Conservation (phyloP, 2,888 invertebrate genomes). For the Tethea ocularis region DNA sequence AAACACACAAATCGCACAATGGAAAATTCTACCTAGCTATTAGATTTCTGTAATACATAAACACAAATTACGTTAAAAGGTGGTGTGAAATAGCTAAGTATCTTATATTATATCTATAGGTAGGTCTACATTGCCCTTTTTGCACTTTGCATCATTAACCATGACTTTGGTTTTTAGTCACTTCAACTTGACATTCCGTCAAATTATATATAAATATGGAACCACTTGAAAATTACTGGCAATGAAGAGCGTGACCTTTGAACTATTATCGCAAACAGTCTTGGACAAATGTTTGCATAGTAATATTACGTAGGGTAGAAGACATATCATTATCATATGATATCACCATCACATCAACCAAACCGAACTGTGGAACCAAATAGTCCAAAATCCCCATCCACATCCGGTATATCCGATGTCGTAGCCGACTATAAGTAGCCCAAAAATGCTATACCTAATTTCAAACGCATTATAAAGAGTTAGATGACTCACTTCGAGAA, state of each 20-base stretch:
- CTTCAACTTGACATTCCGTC: slow-evolving; percentile 58
- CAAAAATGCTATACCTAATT: no score
- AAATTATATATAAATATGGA: slow-evolving; percentile 45
- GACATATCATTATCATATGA: slow-evolving; percentile 3
- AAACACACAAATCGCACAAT: no score
- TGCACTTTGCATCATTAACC: slow-evolving; percentile 20
- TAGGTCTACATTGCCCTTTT: not conserved
- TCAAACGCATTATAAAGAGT: no score
- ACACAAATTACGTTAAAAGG: no score
- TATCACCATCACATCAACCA: not conserved
- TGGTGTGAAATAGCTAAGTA: no score
- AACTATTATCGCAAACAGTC: slow-evolving; percentile 55
- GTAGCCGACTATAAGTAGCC: no score
- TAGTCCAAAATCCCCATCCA: no score
- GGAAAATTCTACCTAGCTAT: no score
- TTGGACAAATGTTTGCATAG: slow-evolving; percentile 57
- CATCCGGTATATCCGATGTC: no score
- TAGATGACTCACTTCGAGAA: no score
- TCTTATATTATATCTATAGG: no score
- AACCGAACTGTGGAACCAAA: not conserved
- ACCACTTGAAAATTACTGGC: slow-evolving; percentile 57
- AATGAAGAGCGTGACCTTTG: slow-evolving; percentile 66
- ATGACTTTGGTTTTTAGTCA: slow-evolving; percentile 42
- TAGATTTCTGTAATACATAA: no score
- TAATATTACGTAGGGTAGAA: slow-evolving; percentile 28